phyloP scores from a whole-genome alignment of 2,888 invertebrate species.

The Syritta pipiens region DNA sequence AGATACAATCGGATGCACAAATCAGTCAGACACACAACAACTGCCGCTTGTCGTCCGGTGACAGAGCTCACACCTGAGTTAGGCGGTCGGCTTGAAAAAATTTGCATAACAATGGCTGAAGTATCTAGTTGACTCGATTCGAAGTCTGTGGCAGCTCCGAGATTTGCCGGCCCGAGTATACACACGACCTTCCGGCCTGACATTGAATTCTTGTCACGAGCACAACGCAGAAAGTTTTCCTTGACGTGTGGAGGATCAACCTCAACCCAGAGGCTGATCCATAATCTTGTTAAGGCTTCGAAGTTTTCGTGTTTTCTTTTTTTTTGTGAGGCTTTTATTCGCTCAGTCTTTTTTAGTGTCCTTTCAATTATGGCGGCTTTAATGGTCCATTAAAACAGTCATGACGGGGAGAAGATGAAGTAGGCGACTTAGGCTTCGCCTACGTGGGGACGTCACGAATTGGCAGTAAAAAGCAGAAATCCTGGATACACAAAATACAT shows the following conservation, averaged over 20 bases:
- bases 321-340: background rate
- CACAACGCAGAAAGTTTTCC: background rate
- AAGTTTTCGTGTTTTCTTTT: slow-evolving; percentile 6
- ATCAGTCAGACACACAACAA: background rate
- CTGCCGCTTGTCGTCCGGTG: slow-evolving; percentile 17
- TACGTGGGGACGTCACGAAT: slow-evolving; percentile 42
- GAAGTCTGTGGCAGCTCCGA: background rate
- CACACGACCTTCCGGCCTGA: background rate
- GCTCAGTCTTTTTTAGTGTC: slow-evolving; percentile 20
- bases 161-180: slow-evolving; percentile 7
- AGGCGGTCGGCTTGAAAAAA: background rate
- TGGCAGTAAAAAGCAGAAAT: slow-evolving; percentile 49
- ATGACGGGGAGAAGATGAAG: background rate
- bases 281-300: slow-evolving; percentile 21
- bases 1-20: background rate
- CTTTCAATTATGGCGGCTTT: slow-evolving; percentile 29
- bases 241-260: background rate
- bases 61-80: slow-evolving; percentile 18
- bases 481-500: slow-evolving; percentile 38
- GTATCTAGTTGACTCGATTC: background rate
- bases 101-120: slow-evolving; percentile 6
- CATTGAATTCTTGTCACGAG: slow-evolving; percentile 20
- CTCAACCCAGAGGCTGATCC: slow-evolving; percentile 2
- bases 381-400: slow-evolving; percentile 34
- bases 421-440: background rate